A percentile compares a stretch with the other conserved stretches of the same genome.
These are phyloP conservation scores for Phyllotreta cruciferae DNA, from an alignment of 2,888 invertebrate species.

Conservation along the genomic window DNA sequence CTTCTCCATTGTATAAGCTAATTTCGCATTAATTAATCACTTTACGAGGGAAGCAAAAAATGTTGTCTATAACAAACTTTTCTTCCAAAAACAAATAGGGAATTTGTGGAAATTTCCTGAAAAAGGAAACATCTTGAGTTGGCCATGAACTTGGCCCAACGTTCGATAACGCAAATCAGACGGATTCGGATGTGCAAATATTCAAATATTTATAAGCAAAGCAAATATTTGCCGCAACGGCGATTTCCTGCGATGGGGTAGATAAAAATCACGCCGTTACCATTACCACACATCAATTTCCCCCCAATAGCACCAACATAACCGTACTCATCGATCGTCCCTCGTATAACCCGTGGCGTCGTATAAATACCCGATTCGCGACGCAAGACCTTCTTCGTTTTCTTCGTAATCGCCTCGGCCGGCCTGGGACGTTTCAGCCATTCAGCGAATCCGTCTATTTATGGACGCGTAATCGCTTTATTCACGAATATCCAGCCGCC, in stretches of 20 bases:
- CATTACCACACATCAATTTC: no score
- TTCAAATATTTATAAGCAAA: conserved; percentile 14
- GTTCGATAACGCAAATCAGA: conserved; percentile 6
- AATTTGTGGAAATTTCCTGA: no score
- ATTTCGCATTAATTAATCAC: no score
- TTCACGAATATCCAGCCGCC: conserved; percentile 18
- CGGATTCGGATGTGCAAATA: conserved; percentile 7
- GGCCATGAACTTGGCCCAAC: conserved; percentile 11
- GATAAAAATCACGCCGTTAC: no score
- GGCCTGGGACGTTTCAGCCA: conserved; percentile 23
- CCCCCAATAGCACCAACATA: no score
- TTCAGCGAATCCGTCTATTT: conserved; percentile 30
- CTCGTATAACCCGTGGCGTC: conserved; percentile 8
- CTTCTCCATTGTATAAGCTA: no score
- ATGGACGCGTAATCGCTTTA: conserved; percentile 25
- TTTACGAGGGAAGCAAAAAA: no score
- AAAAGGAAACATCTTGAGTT: conserved; percentile 9
- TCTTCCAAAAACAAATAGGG: no score
- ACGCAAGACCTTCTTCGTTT: conserved; percentile 22
- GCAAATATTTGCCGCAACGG: conserved; percentile 5
- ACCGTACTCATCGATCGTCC: background rate
- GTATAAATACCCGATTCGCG: conserved; percentile 25
- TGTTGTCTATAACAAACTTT: no score
- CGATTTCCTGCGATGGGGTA: conserved; percentile 1
- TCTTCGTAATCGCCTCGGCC: conserved; percentile 20